These are phyloP conservation scores for Aurelia aurita complex sp. Pacific DNA, from an alignment of 30 jellyfish, hydroid and myxozoan species.

Conservation along the genomic window DNA sequence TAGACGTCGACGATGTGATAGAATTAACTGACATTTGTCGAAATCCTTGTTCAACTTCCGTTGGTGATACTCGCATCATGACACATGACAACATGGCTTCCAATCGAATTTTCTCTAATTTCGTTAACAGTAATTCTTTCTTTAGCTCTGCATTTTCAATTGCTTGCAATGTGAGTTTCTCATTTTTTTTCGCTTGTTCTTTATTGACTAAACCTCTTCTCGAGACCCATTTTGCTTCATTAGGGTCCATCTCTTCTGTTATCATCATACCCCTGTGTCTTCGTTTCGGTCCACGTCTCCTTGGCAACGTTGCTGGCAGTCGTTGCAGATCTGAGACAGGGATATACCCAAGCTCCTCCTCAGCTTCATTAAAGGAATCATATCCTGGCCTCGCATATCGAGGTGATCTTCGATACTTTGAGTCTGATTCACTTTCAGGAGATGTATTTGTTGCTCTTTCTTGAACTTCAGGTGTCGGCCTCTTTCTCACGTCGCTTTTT, in stretches of 20 bases:
- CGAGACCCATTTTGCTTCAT: conserved; percentile 60
- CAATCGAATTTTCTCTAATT: conserved; percentile 89
- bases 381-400: not conserved
- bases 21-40: conserved; percentile 73
- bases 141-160: conserved; percentile 89
- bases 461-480: conserved; percentile 7
- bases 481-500: not conserved
- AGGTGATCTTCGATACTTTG: not conserved
- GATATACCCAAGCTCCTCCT: not conserved
- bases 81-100: conserved; percentile 98
- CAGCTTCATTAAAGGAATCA: not conserved
- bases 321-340: conserved; percentile 35
- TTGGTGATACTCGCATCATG: conserved; percentile 76
- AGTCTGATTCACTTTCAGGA: conserved; percentile 53
- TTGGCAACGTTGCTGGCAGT: conserved; percentile 59
- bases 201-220: conserved; percentile 30
- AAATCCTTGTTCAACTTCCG: conserved; percentile 69
- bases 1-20: conserved; percentile 75
- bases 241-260: conserved; percentile 35
- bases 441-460: conserved; percentile 55
- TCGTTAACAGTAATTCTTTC: conserved; percentile 87
- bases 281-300: conserved; percentile 46
- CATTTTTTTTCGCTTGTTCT: conserved; percentile 63
- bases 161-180: conserved; percentile 78
- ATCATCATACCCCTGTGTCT: conserved; percentile 33